Evolutionary conservation across 2,113 vertebrate genomes (phyloP).

Genomic region (Forbesichthys papilliferus): DNA sequence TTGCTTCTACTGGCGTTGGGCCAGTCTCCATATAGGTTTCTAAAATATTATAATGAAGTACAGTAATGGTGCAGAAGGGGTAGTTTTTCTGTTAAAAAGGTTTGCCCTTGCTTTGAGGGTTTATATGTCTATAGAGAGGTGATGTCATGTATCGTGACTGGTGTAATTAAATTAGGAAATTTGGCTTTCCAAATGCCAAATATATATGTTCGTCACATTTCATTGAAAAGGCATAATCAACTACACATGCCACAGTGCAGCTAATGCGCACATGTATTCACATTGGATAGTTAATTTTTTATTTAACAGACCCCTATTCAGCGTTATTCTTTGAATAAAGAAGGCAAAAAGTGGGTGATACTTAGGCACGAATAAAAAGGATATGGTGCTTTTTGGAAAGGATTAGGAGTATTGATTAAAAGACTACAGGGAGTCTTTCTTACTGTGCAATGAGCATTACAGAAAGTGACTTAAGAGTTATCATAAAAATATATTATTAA

Average conservation of each 20-base stretch:
- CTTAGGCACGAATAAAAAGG: slow-evolving; percentile 10
- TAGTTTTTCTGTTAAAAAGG: not conserved
- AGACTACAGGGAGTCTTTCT: slow-evolving; percentile 15
- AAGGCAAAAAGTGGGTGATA: slow-evolving; percentile 30
- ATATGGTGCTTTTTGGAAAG: slow-evolving; percentile 17
- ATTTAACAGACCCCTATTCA: slow-evolving; percentile 14
- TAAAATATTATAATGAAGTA: not conserved
- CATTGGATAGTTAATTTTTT: not conserved
- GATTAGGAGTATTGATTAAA: slow-evolving; percentile 21
- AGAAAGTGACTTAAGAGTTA: not conserved
- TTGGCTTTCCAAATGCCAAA: not conserved
- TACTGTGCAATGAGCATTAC: slow-evolving; percentile 11
- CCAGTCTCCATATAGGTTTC: not conserved
- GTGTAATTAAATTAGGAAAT: not conserved
- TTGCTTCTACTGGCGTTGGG: not conserved
- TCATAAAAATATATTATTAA: not conserved
- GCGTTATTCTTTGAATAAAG: slow-evolving; percentile 20
- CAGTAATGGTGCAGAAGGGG: not conserved
- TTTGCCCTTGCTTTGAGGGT: not conserved
- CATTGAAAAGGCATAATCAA: slow-evolving; percentile 4
- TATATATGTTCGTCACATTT: not conserved
- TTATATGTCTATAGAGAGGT: slow-evolving; percentile 4
- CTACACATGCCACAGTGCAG: not conserved
- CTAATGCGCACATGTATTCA: not conserved
- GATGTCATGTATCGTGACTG: not conserved